Conservation (phyloP, 2,113 vertebrate genomes). For the Mellivora capensis region DNA sequence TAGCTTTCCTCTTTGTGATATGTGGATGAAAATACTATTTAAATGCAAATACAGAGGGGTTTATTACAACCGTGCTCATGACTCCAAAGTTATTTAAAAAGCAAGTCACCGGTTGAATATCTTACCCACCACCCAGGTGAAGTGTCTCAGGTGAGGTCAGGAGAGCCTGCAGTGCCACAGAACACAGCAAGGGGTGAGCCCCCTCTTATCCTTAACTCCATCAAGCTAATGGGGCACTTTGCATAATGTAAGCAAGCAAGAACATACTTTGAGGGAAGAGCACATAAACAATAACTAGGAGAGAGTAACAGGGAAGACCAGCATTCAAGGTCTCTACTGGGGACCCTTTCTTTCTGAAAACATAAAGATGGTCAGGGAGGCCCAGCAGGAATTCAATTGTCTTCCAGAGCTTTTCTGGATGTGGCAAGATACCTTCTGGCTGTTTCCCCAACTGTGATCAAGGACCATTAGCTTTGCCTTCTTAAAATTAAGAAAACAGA, state of each 20-base stretch:
- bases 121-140: not conserved
- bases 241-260: not conserved
- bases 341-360: not conserved
- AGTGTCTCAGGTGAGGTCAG: not conserved
- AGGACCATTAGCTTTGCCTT: conserved; percentile 57
- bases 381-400: not conserved
- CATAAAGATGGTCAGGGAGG: not conserved
- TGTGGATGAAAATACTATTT: conserved; percentile 72
- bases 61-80: conserved; percentile 58
- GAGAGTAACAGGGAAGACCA: not conserved
- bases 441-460: not conserved
- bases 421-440: not conserved
- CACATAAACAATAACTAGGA: not conserved
- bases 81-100: conserved; percentile 58
- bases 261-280: not conserved
- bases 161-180: rapidly evolving
- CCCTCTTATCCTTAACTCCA: too few relatives aligned
- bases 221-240: not conserved
- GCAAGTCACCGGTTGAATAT: not conserved
- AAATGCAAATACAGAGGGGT: conserved; percentile 73
- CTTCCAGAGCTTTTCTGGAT: conserved; percentile 18
- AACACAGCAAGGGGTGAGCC: not conserved
- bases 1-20: conserved; percentile 60
- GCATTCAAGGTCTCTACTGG: not conserved
- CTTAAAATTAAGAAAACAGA: conserved; percentile 59